These are phyloP conservation scores for Acronicta aceris DNA, from an alignment of 2,888 invertebrate species.

Conservation along the genomic window DNA sequence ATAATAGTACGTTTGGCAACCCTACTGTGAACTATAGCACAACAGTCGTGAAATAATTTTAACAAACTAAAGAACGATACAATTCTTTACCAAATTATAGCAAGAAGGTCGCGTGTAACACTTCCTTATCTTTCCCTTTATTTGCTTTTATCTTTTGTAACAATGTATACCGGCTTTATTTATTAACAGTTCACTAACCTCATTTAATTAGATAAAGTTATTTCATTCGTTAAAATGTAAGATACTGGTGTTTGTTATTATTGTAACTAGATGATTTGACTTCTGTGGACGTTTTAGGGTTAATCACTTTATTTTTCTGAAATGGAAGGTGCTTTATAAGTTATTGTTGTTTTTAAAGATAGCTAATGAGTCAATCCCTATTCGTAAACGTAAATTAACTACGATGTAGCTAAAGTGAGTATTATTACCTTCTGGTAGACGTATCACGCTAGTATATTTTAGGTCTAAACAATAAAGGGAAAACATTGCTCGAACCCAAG, in stretches of 20 bases:
- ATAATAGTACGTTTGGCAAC: too few relatives aligned
- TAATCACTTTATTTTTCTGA: constrained; percentile 14
- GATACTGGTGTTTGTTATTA: constrained; percentile 38
- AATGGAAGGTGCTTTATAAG: background rate
- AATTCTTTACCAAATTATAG: constrained; percentile 12
- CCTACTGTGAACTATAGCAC: too few relatives aligned
- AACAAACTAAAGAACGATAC: background rate
- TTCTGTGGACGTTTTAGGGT: constrained; percentile 3
- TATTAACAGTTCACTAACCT: constrained; percentile 70
- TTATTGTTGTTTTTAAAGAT: constrained; percentile 2
- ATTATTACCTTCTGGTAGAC: too few relatives aligned
- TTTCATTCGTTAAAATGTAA: constrained; percentile 59
- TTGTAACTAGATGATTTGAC: constrained; percentile 5
- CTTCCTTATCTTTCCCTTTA: constrained; percentile 46
- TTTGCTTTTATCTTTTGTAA: constrained; percentile 55
- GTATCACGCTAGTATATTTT: too few relatives aligned
- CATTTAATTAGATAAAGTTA: constrained; percentile 66
- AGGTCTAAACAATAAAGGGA: too few relatives aligned
- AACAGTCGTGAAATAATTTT: too few relatives aligned
- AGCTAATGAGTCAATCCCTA: background rate
- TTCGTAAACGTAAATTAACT: too few relatives aligned
- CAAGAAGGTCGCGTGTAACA: constrained; percentile 32
- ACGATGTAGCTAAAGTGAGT: too few relatives aligned
- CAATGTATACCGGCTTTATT: constrained; percentile 60
- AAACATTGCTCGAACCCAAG: too few relatives aligned